Base-by-base conservation (phyloP, 2,113 vertebrate genomes). In the Poeciliopsis prolifica region DNA sequence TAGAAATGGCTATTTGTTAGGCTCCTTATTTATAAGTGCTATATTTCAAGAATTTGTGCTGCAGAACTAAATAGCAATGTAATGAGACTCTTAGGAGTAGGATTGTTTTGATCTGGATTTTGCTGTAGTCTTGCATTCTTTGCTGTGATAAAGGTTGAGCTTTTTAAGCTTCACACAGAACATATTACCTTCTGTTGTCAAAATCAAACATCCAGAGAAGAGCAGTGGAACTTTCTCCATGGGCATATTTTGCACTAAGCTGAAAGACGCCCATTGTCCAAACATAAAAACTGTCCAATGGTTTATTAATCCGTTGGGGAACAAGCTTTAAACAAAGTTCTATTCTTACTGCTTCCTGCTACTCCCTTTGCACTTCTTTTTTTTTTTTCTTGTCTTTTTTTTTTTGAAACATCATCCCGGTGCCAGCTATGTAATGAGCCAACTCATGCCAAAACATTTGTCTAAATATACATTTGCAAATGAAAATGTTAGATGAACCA, bases 71-170 rank as follows among this genome's bases (percentile, higher is more conserved):
- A 79, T 77, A 15, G 67, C 42, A 2, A 12, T 11, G 22, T 72
- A 72, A 51, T 69, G 62, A 68, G 51, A 61, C 14, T 74, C 19
- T 86, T 51, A 70, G 51, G 61, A 63, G 26, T 61, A 65, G 24
- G 63, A 77, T 68, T 77, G 71, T 54, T 80, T 65, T 1, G 44
- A 82, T 79, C 73, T 0, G 14, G 66, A 68, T 70, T 78, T 75
- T 24, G 65, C 29, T 71, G 40, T 68, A 51, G 78, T 13, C 26
- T 13, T 26, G 0, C 26, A 54, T 15, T 31, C 3, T 48, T 64
- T 28, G 29, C 31, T 5, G 11, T 37, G 15, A 29, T 31, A 10
- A 44, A 9, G 14, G 48, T 75, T 75, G 9, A 1, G 14, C 62
- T 42, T 40, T 4, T 29, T 5, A 2, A 11, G 13, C 3, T 11